A percentile compares a stretch with the other conserved stretches of the same genome.
These are phyloP conservation scores for Leptinotarsa undecemlineata DNA, from an alignment of 1,140 invertebrate species.

Conservation along the genomic window DNA sequence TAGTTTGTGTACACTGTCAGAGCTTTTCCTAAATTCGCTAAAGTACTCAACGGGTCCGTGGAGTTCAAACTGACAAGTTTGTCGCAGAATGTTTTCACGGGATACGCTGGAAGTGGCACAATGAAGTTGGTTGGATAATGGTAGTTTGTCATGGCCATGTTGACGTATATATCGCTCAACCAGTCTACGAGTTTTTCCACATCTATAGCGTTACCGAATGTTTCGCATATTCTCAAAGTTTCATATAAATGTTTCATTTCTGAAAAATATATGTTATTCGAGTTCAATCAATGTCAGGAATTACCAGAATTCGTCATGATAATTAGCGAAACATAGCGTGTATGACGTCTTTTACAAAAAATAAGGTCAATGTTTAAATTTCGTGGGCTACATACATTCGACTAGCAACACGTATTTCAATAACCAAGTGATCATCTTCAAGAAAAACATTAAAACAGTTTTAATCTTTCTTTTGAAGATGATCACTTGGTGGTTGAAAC, in stretches of 20 bases:
- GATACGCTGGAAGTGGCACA: conserved; percentile 79
- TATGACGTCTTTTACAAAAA: too few species aligned
- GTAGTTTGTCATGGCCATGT: conserved; percentile 91
- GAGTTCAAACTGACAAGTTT: conserved; percentile 53
- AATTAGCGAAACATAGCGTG: too few species aligned
- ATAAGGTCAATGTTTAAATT: too few species aligned
- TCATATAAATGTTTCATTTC: conserved; percentile 71
- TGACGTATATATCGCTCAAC: conserved; percentile 70
- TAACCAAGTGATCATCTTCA: too few species aligned
- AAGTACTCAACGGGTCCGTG: conserved; percentile 60
- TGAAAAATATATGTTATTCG: conserved; percentile 47
- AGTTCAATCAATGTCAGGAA: background rate
- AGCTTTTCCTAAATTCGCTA: conserved; percentile 68
- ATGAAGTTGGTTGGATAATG: conserved; percentile 85
- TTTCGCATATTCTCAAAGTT: conserved; percentile 74
- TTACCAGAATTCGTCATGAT: too few species aligned
- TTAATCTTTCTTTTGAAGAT: too few species aligned
- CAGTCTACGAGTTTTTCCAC: conserved; percentile 63
- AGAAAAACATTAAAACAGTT: too few species aligned
- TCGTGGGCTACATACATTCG: too few species aligned
- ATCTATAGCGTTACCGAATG: conserved; percentile 66
- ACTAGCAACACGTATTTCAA: too few species aligned
- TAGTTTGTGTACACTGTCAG: conserved; percentile 83
- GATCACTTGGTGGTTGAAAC: too few species aligned
- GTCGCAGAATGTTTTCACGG: conserved; percentile 68